Base-by-base conservation (phyloP, 2,113 vertebrate species). In the Rhinopomastus cyanomelas region DNA sequence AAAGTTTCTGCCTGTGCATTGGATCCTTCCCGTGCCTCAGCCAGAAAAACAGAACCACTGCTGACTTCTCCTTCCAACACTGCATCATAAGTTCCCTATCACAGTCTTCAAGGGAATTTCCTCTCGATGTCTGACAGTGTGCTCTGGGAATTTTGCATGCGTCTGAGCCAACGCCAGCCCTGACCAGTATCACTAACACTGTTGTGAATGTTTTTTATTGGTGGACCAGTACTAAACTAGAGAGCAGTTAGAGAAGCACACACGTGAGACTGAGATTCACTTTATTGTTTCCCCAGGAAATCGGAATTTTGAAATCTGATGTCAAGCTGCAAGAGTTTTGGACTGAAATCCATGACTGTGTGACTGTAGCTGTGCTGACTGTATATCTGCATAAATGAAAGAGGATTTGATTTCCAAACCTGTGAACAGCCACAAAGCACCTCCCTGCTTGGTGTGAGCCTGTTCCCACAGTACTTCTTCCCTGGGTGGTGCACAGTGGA, bases 401-500 rank as follows among this genome's bases (percentile, higher is more conserved):
- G 15, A 26, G 56, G 36, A 51, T 56, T 62, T 57, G 27, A 37
- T 75, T 32, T 68, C 55, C 6, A 10, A 68, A 19, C 19, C 30
- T 57, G 26, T 12, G 34, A 62, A 21, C 36, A 26, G 34, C 34
- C 4, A 0, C 30, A 34, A 55, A 32, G 55, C 4, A 3, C 60
- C 32, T 14, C 16, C 29, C 30, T n/a, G 21, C 39, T 62, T 21
- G 18, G 39, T 62, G 21, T 51, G 19, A 68, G 68, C 22, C 56
- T 42, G 18, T 51, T 55, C 55, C 60, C 53, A 19, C 67, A 49
- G 74, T 6, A 0, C 18, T 49, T 42, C 60, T 29, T 42, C 53
- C 29, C 17, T 4, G 60, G 64, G 26, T 26, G 42, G 9, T 56
- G n/a, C 2, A 0, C 18, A 22, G 48, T 2, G 1, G 56, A 57